These are phyloP conservation scores for Todus mexicanus DNA, from an alignment of 2,797 vertebrate species.

Conservation along the genomic window DNA sequence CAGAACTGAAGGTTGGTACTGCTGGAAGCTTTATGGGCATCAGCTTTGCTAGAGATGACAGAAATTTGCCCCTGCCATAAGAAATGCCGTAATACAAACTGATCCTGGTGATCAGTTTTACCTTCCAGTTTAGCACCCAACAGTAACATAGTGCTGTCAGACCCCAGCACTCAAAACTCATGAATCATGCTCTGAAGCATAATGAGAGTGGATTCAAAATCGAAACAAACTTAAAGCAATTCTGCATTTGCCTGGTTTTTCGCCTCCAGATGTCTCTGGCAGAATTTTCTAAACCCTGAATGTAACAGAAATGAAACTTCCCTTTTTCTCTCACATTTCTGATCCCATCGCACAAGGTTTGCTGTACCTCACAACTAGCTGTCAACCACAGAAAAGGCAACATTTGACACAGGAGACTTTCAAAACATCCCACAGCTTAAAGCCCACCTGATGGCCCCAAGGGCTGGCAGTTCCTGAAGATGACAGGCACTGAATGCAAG, in stretches of 20 bases:
- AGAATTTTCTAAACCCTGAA: background rate
- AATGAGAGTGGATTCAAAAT: background rate
- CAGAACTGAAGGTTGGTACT: background rate
- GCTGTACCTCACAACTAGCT: background rate
- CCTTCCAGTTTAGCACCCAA: background rate
- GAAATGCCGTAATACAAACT: background rate
- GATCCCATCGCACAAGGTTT: background rate
- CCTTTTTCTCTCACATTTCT: background rate
- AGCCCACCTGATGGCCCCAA: background rate
- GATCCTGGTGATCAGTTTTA: background rate
- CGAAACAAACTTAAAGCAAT: background rate
- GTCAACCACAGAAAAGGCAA: background rate
- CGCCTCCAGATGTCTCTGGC: background rate
- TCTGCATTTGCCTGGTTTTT: background rate
- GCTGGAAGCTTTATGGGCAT: background rate
- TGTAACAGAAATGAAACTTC: background rate
- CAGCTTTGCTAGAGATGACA: background rate
- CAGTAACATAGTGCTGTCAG: background rate
- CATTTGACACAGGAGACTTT: fast-evolving
- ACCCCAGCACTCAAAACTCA: background rate
- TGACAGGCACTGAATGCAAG: background rate
- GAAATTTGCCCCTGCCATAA: background rate
- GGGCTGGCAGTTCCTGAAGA: background rate
- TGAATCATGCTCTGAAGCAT: background rate
- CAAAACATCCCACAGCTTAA: background rate